These are phyloP conservation scores for Ricordea florida DNA, from an alignment of 92 coral and sea anemone genomes.

Conservation along the genomic window DNA sequence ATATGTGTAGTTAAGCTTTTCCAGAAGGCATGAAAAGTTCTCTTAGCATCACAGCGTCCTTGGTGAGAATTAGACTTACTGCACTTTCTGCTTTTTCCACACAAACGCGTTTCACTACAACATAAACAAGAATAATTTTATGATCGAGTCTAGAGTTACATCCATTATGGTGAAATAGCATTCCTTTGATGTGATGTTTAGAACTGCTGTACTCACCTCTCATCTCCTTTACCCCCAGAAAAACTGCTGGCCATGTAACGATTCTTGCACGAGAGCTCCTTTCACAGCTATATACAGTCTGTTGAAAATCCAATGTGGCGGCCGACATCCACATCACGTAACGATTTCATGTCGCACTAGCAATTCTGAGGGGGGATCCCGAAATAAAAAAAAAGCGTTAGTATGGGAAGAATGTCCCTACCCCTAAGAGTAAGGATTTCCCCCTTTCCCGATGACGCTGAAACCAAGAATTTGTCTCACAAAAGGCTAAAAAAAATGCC, in stretches of 20 bases:
- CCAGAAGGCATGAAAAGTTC: background rate
- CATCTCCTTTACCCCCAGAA: too few relatives aligned
- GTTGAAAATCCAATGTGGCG: background rate
- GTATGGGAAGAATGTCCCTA: background rate
- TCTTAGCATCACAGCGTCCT: background rate
- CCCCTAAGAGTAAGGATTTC: background rate
- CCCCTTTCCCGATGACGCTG: background rate
- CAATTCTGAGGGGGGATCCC: background rate
- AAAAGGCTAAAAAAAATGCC: background rate
- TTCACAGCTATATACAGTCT: background rate
- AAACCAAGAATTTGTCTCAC: background rate
- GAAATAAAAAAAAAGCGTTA: background rate
- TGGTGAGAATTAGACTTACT: background rate
- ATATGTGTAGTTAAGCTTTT: background rate
- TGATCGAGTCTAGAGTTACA: too few relatives aligned
- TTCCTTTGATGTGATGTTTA: too few relatives aligned
- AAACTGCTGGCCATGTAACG: background rate
- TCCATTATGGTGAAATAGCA: too few relatives aligned
- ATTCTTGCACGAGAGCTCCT: background rate
- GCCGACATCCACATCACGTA: too few relatives aligned
- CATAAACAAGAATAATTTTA: background rate
- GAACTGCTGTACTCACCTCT: too few relatives aligned
- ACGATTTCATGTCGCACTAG: too few relatives aligned
- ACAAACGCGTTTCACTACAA: background rate
- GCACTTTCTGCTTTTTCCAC: background rate